Evolutionary conservation across 2,797 vertebrate genomes (phyloP).

Genomic region (Sebastes flavidus): DNA sequence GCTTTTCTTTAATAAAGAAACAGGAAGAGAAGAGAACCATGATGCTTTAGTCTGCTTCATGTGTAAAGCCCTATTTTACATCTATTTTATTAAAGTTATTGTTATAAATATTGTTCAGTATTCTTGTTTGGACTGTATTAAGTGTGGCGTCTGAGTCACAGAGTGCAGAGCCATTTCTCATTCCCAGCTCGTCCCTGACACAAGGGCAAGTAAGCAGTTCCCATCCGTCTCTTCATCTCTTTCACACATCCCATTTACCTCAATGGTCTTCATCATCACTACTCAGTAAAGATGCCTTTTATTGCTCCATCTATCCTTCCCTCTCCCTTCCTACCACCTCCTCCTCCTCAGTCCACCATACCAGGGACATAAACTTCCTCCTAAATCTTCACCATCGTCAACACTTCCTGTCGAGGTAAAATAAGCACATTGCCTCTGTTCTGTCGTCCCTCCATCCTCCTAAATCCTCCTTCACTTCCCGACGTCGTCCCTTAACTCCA

Average conservation of each 20-base stretch:
- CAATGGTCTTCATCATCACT: neutral
- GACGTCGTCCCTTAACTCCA: neutral
- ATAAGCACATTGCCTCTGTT: neutral
- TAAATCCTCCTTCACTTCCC: neutral
- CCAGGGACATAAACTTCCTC: neutral
- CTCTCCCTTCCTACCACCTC: neutral
- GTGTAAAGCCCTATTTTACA: neutral
- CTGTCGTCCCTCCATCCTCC: neutral
- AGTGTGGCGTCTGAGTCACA: neutral
- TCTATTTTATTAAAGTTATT: neutral
- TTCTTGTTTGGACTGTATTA: neutral
- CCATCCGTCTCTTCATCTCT: neutral
- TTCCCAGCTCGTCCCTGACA: neutral
- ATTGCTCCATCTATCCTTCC: neutral
- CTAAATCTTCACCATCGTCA: neutral
- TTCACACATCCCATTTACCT: neutral
- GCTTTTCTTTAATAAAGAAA: neutral
- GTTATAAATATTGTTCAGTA: neutral
- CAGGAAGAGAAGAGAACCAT: neutral
- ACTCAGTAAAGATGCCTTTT: neutral
- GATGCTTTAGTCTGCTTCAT: neutral
- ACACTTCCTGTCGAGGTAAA: neutral
- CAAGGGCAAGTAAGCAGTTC: conserved; percentile 3
- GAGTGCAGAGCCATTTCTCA: neutral
- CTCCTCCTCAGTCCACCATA: neutral